phyloP scores from a whole-genome alignment of 2,797 vertebrate genomes.

The Eulemur coronatus region DNA sequence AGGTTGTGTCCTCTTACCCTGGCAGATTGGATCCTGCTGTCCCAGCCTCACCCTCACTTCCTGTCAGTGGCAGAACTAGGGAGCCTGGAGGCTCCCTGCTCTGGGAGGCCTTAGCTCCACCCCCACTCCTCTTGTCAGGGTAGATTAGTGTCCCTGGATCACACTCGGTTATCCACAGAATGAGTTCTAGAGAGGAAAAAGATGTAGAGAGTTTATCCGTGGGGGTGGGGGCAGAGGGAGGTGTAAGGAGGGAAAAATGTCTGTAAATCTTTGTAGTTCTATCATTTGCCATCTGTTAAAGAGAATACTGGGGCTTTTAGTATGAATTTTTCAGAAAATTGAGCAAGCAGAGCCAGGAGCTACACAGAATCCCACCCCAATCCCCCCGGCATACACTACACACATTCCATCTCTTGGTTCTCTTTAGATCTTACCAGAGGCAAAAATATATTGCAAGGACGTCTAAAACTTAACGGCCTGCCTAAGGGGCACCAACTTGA shows the following conservation, averaged over 20 bases:
- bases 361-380: background rate
- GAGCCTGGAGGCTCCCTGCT: background rate
- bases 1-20: background rate
- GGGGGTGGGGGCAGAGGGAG: too few relatives aligned
- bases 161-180: background rate
- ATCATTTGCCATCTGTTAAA: slow-evolving; percentile 17
- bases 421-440: background rate
- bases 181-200: background rate
- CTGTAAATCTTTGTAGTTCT: background rate
- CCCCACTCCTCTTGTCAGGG: background rate
- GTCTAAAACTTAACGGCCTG: background rate
- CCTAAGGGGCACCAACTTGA: background rate
- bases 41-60: background rate
- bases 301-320: background rate
- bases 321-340: slow-evolving; percentile 15
- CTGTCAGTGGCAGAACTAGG: background rate
- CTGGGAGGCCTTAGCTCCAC: background rate
- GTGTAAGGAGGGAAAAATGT: background rate
- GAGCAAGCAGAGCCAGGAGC: background rate
- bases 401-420: background rate
- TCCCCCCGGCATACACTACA: background rate
- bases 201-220: background rate
- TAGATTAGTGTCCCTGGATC: background rate
- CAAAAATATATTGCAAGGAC: background rate
- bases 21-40: background rate